Conservation (phyloP, 2,113 vertebrate genomes). For the Poeciliopsis retropinna region DNA sequence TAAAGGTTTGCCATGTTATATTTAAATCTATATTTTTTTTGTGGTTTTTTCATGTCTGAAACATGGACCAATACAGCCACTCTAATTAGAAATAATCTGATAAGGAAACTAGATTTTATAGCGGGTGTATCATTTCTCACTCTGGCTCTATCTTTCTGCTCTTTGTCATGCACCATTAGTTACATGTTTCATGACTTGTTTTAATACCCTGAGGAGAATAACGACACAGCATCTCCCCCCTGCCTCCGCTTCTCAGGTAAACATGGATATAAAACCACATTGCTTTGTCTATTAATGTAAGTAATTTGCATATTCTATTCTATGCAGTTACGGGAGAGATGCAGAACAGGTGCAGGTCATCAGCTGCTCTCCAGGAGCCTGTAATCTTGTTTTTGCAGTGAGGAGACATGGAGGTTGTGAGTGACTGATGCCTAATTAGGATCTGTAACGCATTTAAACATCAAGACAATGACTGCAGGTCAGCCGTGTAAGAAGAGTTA, state of each 20-base stretch:
- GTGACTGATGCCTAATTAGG: slow-evolving; percentile 31
- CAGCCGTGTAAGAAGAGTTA: not conserved
- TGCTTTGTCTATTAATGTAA: too few species aligned
- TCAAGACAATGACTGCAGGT: slow-evolving; percentile 6
- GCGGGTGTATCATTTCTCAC: not conserved
- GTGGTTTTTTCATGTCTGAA: too few species aligned
- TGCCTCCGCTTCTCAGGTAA: too few species aligned
- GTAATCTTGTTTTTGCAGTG: slow-evolving; percentile 30
- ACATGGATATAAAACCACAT: too few species aligned
- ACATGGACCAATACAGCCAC: not conserved
- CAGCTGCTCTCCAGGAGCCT: slow-evolving; percentile 3
- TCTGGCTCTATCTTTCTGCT: not conserved
- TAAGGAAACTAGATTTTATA: not conserved
- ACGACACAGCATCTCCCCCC: not conserved
- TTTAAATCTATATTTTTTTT: too few species aligned
- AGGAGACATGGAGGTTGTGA: slow-evolving; percentile 25
- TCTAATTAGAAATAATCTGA: not conserved
- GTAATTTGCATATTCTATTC: too few species aligned
- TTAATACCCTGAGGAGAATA: slow-evolving; percentile 5
- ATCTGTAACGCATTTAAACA: slow-evolving; percentile 32
- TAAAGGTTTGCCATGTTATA: too few species aligned
- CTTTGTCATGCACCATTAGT: slow-evolving; percentile 16
- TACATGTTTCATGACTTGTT: slow-evolving; percentile 3
- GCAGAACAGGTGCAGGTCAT: not conserved
- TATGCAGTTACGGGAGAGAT: slow-evolving; percentile 6